Evolutionary conservation across 2,888 invertebrate genomes (phyloP).

Genomic region (Drosophila mercatorum): DNA sequence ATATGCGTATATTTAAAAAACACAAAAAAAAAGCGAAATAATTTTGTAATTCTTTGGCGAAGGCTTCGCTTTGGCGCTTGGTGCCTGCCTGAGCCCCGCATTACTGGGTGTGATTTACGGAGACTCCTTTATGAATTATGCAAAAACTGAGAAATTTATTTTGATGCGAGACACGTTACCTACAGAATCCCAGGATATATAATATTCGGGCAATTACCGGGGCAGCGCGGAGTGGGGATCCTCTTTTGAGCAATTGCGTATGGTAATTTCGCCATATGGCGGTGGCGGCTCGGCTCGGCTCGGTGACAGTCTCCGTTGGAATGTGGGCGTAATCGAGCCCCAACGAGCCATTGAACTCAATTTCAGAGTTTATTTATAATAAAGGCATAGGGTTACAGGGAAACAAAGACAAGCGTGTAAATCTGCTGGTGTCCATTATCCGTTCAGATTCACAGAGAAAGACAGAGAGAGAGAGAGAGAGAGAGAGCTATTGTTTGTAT

Average conservation of each 20-base stretch:
- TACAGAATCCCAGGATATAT: conserved; percentile 32
- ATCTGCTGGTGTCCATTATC: conserved; percentile 40
- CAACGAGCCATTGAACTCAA: conserved; percentile 45
- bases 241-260: neutral
- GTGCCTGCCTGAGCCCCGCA: conserved; percentile 17
- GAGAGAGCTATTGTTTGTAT: conserved; percentile 40
- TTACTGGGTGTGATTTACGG: conserved; percentile 65
- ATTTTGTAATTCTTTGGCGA: conserved; percentile 16
- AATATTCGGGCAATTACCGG: conserved; percentile 48
- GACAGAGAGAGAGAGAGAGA: neutral
- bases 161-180: conserved; percentile 34
- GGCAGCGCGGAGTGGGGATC: neutral
- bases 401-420: conserved; percentile 29
- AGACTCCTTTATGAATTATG: conserved; percentile 45
- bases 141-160: conserved; percentile 23
- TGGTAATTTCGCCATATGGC: conserved; percentile 12
- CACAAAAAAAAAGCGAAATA: conserved; percentile 6
- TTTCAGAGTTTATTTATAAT: conserved; percentile 39
- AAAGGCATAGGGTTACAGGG: conserved; percentile 16
- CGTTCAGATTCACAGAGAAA: conserved; percentile 24
- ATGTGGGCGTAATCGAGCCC: conserved; percentile 44
- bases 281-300: conserved; percentile 10
- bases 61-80: conserved; percentile 16
- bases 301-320: conserved; percentile 27
- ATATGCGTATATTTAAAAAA: conserved; percentile 32